Percentiles rank a stretch among this genome's conserved stretches.
phyloP scores from a whole-genome alignment of 2,888 invertebrate species.

The Parapristionchus giblindavisi region DNA sequence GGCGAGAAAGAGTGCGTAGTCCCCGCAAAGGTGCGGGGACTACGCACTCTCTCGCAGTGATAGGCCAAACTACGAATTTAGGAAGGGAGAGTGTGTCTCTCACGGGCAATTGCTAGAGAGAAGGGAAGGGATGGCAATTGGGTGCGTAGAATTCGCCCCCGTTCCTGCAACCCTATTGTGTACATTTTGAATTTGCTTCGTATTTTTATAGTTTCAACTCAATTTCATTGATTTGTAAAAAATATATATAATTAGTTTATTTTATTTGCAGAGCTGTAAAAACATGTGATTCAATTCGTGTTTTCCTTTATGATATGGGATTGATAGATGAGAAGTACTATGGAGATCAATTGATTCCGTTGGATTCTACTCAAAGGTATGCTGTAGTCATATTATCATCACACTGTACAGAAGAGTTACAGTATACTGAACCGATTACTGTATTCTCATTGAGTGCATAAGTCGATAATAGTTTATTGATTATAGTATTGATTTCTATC shows the following conservation, averaged over 20 bases:
- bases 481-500: slow-evolving; percentile 77
- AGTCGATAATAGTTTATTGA: neutral
- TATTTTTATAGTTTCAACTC: neutral
- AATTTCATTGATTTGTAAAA: neutral
- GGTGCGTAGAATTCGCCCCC: too few relatives aligned
- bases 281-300: slow-evolving; percentile 91
- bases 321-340: slow-evolving; percentile 78
- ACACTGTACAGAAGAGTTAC: neutral
- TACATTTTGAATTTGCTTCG: neutral
- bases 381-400: neutral
- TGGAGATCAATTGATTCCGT: slow-evolving; percentile 69
- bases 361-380: slow-evolving; percentile 76
- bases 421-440: neutral
- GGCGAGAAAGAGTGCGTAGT: too few relatives aligned
- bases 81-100: too few relatives aligned
- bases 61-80: too few relatives aligned
- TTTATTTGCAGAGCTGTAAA: slow-evolving; percentile 54
- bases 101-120: too few relatives aligned
- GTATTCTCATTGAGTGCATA: neutral
- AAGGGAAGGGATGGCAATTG: too few relatives aligned
- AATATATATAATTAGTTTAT: neutral
- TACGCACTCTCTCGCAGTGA: too few relatives aligned
- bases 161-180: neutral
- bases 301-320: slow-evolving; percentile 95
- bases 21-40: too few relatives aligned